Evolutionary conservation across 2,888 invertebrate genomes (phyloP), one percentile per base, ranked within the genome.

Genomic region (Drosophila atripex): DNA sequence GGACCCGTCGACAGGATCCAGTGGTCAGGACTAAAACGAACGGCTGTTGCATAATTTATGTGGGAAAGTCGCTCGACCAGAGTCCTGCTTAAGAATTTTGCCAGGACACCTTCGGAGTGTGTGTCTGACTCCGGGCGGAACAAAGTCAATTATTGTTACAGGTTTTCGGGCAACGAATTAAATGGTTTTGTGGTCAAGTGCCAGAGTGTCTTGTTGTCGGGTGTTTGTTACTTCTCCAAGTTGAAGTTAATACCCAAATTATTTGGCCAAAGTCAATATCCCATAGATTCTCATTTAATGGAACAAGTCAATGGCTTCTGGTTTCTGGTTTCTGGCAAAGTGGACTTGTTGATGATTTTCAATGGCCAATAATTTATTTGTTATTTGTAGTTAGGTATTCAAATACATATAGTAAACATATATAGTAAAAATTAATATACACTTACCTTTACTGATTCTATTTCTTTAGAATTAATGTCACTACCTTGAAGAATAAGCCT

Each of bases 21-120:
- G 50, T 78, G 76, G 79, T 72, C 77, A 76, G 60, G 73, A 66
- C 70, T 64, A 61, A 68, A 51, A 64, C 55, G 79, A 47, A 70
- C 55, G 79, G 46, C 60, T 51, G 49, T 76, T 80, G 59, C 75
- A 80, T 82, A 77, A 82, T 82, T 86, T 86, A 82, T 82, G 84
- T 82, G 80, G 80, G 80, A 82, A 86, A 83, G 74, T 70, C 72
- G 66, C 68, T 49, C 16, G 53, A 50, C 57, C 60, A 23, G 77
- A 75, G 53, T 70, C 68, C 63, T 68, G 80, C 86, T 84, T 77
- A 86, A 80, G 80, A 86, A 80, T 83, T 83, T 77, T 43, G 46
- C 60, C 71, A 18, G 58, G 47, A 57, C 77, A 82, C 58, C 76
- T 66, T 60, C 11, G 47, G 51, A 9, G 23, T 23, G n/a, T 49